Evolutionary conservation across 2,797 vertebrate genomes (phyloP), one percentile per base, ranked within the genome.

Genomic region (Erethizon dorsatum): DNA sequence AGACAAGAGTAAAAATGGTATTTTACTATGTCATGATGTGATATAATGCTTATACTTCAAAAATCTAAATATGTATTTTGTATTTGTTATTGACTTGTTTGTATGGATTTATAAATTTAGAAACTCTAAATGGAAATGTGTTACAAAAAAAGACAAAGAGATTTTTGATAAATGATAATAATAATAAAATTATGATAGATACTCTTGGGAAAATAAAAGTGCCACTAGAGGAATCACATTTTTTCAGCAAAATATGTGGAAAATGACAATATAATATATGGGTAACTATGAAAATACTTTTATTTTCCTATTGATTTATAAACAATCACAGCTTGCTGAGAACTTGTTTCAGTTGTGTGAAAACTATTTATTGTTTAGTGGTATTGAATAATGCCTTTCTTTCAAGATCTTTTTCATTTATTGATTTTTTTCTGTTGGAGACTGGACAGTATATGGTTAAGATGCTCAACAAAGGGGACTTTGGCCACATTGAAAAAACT

Each of bases 151-250:
- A 71, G 6, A 2, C 1, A 63, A 85, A 8, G 22, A 11, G 52
- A 71, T 11, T 56, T 47, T 65, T 78, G 33, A 54, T 88, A 95
- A 67, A n/a, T 91, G 13, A 41, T 47, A 57, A 54, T 90, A 71
- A 5, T 67, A 33, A 83, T 57, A 85, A 89, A 94, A 45, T 1
- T 47, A 33, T n/a, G 41, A 5, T 67, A 95, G 67, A 73, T 13
- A 54, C 4, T 59, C 59, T 86, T 85, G 47, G 56, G 69, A 88
- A 92, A 94, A 52, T 17, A 78, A 52, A 94, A 86, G 10, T 83
- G 2, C 2, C 1, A 2, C 41, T 79, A 57, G 5, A 92, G 20
- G 94, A 95, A 89, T 79, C 63, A 71, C 18, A 73, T 33, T 2
- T 10, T 22, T 37, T 82, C 0, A 83, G 13, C 33, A 73, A 86